Percentiles rank a stretch among this genome's conserved stretches.
Conservation (phyloP, 1,140 invertebrate genomes). For the Paralvinella palmiformis region DNA sequence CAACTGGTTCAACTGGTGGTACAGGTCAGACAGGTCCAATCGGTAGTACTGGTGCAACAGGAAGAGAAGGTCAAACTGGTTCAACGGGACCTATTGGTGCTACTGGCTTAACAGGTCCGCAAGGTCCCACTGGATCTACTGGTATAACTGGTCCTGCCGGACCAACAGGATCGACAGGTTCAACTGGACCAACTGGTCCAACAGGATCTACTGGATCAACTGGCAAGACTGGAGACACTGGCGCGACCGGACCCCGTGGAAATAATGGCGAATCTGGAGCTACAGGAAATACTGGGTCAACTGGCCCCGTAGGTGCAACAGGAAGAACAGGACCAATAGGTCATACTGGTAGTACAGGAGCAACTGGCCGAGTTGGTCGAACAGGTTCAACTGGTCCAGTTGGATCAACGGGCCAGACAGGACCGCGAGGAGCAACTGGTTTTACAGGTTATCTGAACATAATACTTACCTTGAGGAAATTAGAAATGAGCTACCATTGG, state of each 20-base stretch:
- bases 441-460: neutral
- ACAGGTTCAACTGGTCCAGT: slow-evolving; percentile 2
- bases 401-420: slow-evolving; percentile 1
- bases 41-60: slow-evolving; percentile 6
- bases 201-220: slow-evolving; percentile 1
- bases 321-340: slow-evolving; percentile 2
- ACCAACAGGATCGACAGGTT: neutral
- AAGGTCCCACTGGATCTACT: slow-evolving; percentile 6
- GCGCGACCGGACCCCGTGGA: slow-evolving; percentile 6
- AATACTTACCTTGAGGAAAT: neutral
- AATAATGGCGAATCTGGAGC: neutral
- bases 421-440: slow-evolving; percentile 3
- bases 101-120: slow-evolving; percentile 6
- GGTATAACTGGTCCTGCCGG: slow-evolving; percentile 2
- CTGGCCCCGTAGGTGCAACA: neutral
- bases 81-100: slow-evolving; percentile 7
- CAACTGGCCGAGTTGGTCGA: neutral
- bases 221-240: neutral
- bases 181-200: slow-evolving; percentile 6
- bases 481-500: neutral
- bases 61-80: neutral
- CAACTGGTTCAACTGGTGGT: slow-evolving; percentile 5
- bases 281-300: slow-evolving; percentile 6
- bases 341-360: neutral
- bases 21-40: slow-evolving; percentile 1